phyloP scores from a whole-genome alignment of 1,140 invertebrate species.

The Steinernema khuongi region DNA sequence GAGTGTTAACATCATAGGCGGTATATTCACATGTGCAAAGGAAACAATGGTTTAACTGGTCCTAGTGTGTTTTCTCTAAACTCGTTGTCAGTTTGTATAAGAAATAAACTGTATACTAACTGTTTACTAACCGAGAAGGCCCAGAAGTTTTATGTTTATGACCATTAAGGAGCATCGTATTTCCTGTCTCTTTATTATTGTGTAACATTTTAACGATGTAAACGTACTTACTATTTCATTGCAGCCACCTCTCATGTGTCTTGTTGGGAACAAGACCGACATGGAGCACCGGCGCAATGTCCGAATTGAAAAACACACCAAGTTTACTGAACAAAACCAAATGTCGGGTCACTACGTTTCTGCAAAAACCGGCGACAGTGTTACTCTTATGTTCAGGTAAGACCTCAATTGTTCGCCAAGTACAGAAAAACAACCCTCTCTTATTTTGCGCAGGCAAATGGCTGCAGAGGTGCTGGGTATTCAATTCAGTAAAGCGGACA shows the following conservation, averaged over 20 bases:
- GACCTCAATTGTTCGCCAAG: not conserved
- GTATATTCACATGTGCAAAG: too few species aligned
- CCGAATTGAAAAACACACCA: constrained; percentile 71
- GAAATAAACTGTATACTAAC: too few species aligned
- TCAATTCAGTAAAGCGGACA: constrained; percentile 66
- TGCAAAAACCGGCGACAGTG: constrained; percentile 80
- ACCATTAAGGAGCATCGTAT: too few species aligned
- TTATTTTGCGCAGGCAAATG: constrained; percentile 66
- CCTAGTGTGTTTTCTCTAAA: too few species aligned
- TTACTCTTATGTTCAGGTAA: constrained; percentile 62
- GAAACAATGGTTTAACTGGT: too few species aligned
- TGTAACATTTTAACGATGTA: not conserved
- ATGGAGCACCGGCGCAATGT: constrained; percentile 78
- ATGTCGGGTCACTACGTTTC: constrained; percentile 73
- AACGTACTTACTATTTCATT: constrained; percentile 18
- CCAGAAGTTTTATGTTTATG: too few species aligned
- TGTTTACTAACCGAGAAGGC: too few species aligned
- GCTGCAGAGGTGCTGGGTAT: constrained; percentile 68
- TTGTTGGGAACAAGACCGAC: constrained; percentile 82
- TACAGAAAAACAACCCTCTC: constrained; percentile 28
- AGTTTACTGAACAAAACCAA: constrained; percentile 72
- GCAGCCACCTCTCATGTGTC: constrained; percentile 66
- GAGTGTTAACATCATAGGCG: not conserved
- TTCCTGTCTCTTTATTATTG: too few species aligned
- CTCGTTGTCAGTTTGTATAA: too few species aligned